phyloP scores from a whole-genome alignment of 2,888 invertebrate genomes.

The Epirrhoe tristata region DNA sequence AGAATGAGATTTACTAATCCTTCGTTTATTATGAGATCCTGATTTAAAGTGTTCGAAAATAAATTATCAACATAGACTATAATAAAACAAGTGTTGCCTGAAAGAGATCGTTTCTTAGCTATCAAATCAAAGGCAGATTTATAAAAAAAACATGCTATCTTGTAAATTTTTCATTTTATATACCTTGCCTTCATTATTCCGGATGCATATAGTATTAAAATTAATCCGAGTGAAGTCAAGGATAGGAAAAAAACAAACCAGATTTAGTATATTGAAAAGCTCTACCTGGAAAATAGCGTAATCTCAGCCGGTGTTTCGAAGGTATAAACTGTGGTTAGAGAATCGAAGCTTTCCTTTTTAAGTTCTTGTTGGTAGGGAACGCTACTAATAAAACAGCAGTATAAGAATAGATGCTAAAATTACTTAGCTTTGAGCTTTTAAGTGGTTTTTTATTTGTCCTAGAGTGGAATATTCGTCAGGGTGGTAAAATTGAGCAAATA shows the following conservation, averaged over 20 bases:
- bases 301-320: neutral
- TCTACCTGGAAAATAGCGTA: neutral
- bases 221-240: neutral
- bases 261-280: neutral
- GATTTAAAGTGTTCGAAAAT: neutral
- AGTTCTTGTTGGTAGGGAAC: neutral
- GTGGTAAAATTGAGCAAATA: too few species aligned
- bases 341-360: neutral
- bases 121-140: too few species aligned
- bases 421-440: neutral
- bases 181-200: too few species aligned
- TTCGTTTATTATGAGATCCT: constrained; percentile 12
- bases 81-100: too few species aligned
- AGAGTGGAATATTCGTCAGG: too few species aligned
- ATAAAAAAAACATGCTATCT: too few species aligned
- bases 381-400: neutral
- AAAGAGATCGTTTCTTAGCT: too few species aligned
- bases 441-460: too few species aligned
- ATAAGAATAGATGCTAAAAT: neutral
- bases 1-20: constrained; percentile 21
- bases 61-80: too few species aligned
- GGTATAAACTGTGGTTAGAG: neutral
- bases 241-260: neutral
- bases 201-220: neutral
- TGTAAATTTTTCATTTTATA: too few species aligned